Conservation (phyloP, 2,113 vertebrate species). For the Gracilinanus agilis region DNA sequence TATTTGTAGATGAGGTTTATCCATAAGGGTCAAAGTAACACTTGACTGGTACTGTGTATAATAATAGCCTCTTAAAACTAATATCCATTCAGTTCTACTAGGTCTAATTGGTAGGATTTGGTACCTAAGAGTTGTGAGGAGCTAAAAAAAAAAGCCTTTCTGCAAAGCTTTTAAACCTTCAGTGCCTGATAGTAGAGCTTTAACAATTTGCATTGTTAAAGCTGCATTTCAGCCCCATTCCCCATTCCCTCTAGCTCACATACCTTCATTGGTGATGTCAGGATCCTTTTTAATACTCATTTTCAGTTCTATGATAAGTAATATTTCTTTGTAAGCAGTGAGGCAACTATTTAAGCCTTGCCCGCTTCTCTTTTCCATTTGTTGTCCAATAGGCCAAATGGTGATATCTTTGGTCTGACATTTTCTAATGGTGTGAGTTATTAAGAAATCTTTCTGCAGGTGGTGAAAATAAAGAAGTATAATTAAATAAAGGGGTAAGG, state of each 20-base stretch:
- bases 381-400: constrained; percentile 50
- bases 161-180: background rate
- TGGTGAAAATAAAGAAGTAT: constrained; percentile 55
- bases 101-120: constrained; percentile 10
- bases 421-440: constrained; percentile 42
- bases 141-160: background rate
- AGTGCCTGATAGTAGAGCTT: background rate
- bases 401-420: constrained; percentile 25
- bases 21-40: constrained; percentile 27
- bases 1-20: constrained; percentile 13
- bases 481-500: constrained; percentile 35
- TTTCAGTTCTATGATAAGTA: constrained; percentile 53
- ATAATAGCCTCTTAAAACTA: constrained; percentile 36
- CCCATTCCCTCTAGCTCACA: constrained; percentile 34
- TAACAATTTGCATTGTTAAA: constrained; percentile 27
- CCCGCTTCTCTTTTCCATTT: constrained; percentile 53
- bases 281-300: constrained; percentile 47
- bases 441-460: constrained; percentile 59
- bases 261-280: constrained; percentile 55
- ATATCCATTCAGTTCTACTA: constrained; percentile 29
- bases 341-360: constrained; percentile 52
- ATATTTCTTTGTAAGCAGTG: constrained; percentile 53
- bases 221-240: constrained; percentile 40
- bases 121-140: too few relatives aligned
- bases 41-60: constrained; percentile 57